Evolutionary conservation across 2,888 invertebrate genomes (phyloP).

Genomic region (Aleiodes alternator): DNA sequence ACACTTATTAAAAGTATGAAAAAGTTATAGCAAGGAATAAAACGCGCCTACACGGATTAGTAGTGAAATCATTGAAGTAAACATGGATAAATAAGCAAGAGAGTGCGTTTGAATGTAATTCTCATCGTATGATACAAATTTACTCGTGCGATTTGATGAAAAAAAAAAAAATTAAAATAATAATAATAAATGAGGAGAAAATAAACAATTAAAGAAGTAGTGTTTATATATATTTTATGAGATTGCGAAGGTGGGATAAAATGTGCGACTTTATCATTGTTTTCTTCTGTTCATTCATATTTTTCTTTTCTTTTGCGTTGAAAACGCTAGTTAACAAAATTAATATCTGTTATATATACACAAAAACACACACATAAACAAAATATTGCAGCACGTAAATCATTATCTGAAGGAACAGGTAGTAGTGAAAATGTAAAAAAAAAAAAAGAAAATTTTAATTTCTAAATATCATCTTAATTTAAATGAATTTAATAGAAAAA

Average conservation of each 20-base stretch:
- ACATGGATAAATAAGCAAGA: conserved; percentile 1
- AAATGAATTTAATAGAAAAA: conserved; percentile 15
- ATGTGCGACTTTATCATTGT: conserved; percentile 32
- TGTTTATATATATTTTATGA: conserved; percentile 38
- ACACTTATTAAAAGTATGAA: conserved; percentile 29
- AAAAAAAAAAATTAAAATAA: conserved; percentile 10
- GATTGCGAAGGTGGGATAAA: conserved; percentile 14
- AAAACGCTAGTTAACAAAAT: conserved; percentile 3
- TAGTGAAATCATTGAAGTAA: conserved; percentile 36
- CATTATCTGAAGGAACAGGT: too few species aligned
- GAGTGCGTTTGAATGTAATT: conserved; percentile 43
- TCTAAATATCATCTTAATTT: neutral
- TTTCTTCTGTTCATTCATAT: conserved; percentile 6
- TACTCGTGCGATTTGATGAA: conserved; percentile 30
- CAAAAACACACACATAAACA: neutral
- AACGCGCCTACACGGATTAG: conserved; percentile 41
- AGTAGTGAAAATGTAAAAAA: too few species aligned
- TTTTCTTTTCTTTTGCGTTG: conserved; percentile 19
- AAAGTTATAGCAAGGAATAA: conserved; percentile 2
- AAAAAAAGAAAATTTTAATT: too few species aligned
- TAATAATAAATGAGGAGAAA: neutral
- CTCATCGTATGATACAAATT: conserved; percentile 19
- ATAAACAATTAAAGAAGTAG: conserved; percentile 32
- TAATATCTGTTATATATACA: conserved; percentile 1
- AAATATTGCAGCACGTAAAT: too few species aligned